Evolutionary conservation across 2,888 invertebrate genomes (phyloP).

Genomic region (Melanotus villosus): DNA sequence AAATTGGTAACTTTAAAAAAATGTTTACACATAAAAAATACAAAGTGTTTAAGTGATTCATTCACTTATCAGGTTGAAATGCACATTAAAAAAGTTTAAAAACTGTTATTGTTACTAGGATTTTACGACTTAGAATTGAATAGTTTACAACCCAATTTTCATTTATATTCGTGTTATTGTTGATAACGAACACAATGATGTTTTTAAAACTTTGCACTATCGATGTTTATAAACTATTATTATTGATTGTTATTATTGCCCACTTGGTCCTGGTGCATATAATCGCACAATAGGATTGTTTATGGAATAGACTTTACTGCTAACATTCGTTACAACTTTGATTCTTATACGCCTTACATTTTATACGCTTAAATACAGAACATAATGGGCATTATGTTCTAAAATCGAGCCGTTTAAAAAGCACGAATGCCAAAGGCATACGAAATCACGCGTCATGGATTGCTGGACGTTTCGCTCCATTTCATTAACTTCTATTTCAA

Average conservation of each 20-base stretch:
- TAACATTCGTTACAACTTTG: slow-evolving; percentile 19
- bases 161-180: slow-evolving; percentile 12
- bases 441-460: slow-evolving; percentile 19
- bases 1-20: no score
- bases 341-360: slow-evolving; percentile 15
- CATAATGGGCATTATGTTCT: slow-evolving; percentile 20
- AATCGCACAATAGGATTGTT: slow-evolving; percentile 20
- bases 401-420: slow-evolving; percentile 16
- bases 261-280: slow-evolving; percentile 18
- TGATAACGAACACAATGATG: slow-evolving; percentile 29
- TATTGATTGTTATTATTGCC: slow-evolving; percentile 17
- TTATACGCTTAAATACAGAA: slow-evolving; percentile 11
- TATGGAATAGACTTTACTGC: slow-evolving; percentile 16
- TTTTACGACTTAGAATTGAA: slow-evolving; percentile 17
- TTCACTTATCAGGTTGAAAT: slow-evolving; percentile 6
- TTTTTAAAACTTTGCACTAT: slow-evolving; percentile 25
- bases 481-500: slow-evolving; percentile 22
- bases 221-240: slow-evolving; percentile 5
- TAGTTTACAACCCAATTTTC: slow-evolving; percentile 13
- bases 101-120: slow-evolving; percentile 6
- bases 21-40: no score
- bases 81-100: not conserved
- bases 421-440: slow-evolving; percentile 10
- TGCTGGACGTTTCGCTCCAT: slow-evolving; percentile 28
- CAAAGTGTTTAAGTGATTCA: slow-evolving; percentile 14